These are phyloP conservation scores for Pholis gunnellus DNA, from an alignment of 2,113 vertebrate species.

Conservation along the genomic window DNA sequence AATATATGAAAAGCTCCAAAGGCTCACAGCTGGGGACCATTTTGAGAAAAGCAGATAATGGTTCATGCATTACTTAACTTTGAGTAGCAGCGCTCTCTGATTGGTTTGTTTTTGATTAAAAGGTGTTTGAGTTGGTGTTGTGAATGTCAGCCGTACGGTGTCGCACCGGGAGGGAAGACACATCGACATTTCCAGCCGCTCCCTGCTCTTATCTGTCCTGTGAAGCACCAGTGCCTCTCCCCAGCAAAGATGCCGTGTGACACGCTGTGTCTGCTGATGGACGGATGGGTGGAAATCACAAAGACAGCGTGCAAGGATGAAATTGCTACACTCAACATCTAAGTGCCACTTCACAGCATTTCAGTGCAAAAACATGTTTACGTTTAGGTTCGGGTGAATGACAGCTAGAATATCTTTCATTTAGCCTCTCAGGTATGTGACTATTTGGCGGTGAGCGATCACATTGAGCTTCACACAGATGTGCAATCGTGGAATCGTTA, in stretches of 20 bases:
- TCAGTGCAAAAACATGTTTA: constrained; percentile 11
- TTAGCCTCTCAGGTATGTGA: constrained; percentile 12
- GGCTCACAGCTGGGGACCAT: not conserved
- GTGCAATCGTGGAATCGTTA: constrained; percentile 9
- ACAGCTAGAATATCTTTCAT: constrained; percentile 9
- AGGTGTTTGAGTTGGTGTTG: not conserved
- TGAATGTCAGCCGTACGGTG: not conserved
- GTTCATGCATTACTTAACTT: not conserved
- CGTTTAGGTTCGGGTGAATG: constrained; percentile 31
- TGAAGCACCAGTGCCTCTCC: constrained; percentile 26
- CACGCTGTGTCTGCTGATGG: constrained; percentile 35
- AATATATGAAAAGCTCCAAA: not conserved
- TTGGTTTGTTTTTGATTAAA: not conserved
- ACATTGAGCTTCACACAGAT: not conserved
- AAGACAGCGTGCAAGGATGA: constrained; percentile 33
- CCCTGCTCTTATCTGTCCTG: constrained; percentile 9
- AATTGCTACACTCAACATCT: constrained; percentile 45
- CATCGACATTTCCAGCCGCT: constrained; percentile 21
- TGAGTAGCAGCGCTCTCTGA: not conserved
- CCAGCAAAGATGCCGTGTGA: constrained; percentile 52
- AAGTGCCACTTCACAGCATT: constrained; percentile 24
- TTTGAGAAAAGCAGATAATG: not conserved
- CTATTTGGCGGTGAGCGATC: not conserved
- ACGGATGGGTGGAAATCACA: constrained; percentile 57
- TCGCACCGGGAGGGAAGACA: not conserved